A percentile compares a stretch with the other conserved stretches of the same genome.
These are phyloP conservation scores for Enteromius unitaeniatus DNA, from an alignment of 2,797 vertebrate genomes.

Conservation along the genomic window DNA sequence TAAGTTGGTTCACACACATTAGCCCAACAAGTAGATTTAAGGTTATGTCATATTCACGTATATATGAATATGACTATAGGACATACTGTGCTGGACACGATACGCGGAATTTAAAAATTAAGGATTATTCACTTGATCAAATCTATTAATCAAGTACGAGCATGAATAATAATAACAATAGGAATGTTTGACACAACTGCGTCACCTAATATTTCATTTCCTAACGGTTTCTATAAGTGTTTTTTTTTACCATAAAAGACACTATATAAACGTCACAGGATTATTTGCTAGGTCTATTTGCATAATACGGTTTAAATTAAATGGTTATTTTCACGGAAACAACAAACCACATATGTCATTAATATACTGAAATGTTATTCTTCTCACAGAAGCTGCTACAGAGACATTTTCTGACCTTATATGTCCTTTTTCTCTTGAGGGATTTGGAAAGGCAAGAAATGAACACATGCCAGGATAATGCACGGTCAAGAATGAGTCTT, in stretches of 20 bases:
- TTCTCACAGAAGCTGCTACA: conserved; percentile 22
- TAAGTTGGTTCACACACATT: not conserved
- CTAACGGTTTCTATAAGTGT: not conserved
- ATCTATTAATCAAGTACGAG: not conserved
- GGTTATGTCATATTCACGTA: not conserved
- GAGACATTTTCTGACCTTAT: conserved; percentile 16
- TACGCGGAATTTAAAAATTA: not conserved
- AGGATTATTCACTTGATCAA: not conserved
- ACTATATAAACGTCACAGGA: not conserved
- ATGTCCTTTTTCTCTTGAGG: conserved; percentile 2
- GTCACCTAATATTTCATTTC: not conserved
- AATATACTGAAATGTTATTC: not conserved
- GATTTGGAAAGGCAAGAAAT: conserved; percentile 13
- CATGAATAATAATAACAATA: not conserved
- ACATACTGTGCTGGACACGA: not conserved
- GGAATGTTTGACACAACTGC: not conserved
- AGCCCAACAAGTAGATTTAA: not conserved
- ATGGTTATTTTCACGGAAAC: not conserved
- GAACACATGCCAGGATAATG: not conserved
- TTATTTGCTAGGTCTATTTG: not conserved
- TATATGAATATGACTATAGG: not conserved
- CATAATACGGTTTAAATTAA: not conserved
- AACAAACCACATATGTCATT: not conserved
- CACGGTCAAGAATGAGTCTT: conserved; percentile 2
- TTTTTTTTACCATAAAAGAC: not conserved